Conservation (phyloP, 2,888 invertebrate species). For the Abscondita cerata region DNA sequence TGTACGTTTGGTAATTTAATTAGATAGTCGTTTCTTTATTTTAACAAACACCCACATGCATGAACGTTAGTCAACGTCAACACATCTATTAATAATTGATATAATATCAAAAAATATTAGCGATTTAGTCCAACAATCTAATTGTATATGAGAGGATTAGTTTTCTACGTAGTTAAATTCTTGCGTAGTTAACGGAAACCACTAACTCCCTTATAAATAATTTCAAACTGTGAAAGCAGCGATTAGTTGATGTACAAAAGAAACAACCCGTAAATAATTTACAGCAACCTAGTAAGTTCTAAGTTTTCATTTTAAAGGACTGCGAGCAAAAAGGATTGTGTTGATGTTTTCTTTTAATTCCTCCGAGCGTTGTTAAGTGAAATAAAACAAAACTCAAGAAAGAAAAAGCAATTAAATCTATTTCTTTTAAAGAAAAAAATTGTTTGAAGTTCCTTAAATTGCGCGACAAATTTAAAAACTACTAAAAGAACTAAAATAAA, state of each 20-base stretch:
- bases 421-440: too few relatives aligned
- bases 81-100: background rate
- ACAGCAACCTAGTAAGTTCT: background rate
- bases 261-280: background rate
- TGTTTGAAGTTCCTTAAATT: conserved; percentile 1
- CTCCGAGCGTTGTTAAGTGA: too few relatives aligned
- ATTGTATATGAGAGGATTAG: conserved; percentile 4
- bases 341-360: background rate
- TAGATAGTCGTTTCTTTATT: conserved; percentile 1
- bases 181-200: conserved; percentile 2
- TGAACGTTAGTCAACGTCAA: background rate
- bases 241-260: conserved; percentile 8
- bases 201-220: conserved; percentile 5
- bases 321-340: background rate
- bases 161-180: conserved; percentile 4
- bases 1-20: background rate
- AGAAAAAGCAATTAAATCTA: background rate
- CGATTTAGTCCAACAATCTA: background rate
- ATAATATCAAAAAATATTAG: background rate
- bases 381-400: background rate
- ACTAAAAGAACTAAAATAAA: conserved; percentile 33
- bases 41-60: background rate
- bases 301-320: background rate
- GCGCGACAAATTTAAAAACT: conserved; percentile 15
- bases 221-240: background rate